These are phyloP conservation scores for Rhingia rostrata DNA, from an alignment of 2,888 invertebrate genomes.

Conservation along the genomic window DNA sequence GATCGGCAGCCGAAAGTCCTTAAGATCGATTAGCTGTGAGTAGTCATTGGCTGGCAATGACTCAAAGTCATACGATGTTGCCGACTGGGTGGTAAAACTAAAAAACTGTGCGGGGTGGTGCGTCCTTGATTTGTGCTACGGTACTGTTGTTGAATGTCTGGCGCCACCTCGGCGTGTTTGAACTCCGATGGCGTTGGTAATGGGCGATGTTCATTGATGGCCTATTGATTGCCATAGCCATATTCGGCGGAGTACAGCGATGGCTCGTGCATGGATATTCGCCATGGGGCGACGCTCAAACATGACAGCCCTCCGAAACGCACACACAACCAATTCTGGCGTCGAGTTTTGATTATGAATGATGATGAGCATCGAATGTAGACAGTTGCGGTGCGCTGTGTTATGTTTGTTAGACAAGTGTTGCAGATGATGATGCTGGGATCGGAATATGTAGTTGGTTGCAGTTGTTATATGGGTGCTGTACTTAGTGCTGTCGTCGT, in stretches of 20 bases:
- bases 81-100: slow-evolving; percentile 37
- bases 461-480: slow-evolving; percentile 11
- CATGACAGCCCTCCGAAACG: slow-evolving; percentile 77
- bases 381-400: slow-evolving; percentile 20
- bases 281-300: slow-evolving; percentile 82
- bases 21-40: slow-evolving; percentile 84
- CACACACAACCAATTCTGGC: slow-evolving; percentile 59
- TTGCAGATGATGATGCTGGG: slow-evolving; percentile 31
- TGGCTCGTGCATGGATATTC: slow-evolving; percentile 81
- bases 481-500: slow-evolving; percentile 54
- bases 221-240: slow-evolving; percentile 70
- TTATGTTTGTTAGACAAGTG: slow-evolving; percentile 20
- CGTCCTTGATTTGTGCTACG: slow-evolving; percentile 62
- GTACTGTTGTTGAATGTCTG: slow-evolving; percentile 44
- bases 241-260: slow-evolving; percentile 76
- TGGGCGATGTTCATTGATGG: slow-evolving; percentile 61
- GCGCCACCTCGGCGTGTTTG: slow-evolving; percentile 48
- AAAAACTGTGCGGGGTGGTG: slow-evolving; percentile 57
- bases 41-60: slow-evolving; percentile 78
- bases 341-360: slow-evolving; percentile 4
- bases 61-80: slow-evolving; percentile 48
- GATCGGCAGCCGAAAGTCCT: slow-evolving; percentile 86
- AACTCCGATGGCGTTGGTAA: slow-evolving; percentile 52
- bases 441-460: slow-evolving; percentile 55
- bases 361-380: slow-evolving; percentile 21